A percentile compares a stretch with the other conserved stretches of the same genome.
These are phyloP conservation scores for Sialia sialis DNA, from an alignment of 2,113 vertebrate genomes.

Conservation along the genomic window DNA sequence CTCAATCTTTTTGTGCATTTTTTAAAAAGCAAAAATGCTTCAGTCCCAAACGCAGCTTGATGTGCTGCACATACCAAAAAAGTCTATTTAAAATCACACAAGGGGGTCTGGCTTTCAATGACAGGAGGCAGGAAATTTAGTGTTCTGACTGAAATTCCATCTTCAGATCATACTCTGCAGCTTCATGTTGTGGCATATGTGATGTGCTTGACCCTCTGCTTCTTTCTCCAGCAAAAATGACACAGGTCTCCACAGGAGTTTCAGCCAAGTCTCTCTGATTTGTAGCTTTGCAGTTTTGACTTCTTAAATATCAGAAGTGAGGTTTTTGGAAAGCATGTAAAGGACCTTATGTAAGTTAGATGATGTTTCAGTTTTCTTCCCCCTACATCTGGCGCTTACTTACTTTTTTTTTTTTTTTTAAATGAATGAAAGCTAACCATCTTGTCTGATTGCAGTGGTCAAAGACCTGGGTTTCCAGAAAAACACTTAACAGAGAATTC, in stretches of 20 bases:
- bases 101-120: background rate
- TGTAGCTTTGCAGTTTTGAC: background rate
- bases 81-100: slow-evolving; percentile 38
- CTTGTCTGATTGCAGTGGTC: background rate
- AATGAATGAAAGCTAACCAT: background rate
- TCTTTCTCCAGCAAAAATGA: background rate
- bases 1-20: slow-evolving; percentile 4
- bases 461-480: background rate
- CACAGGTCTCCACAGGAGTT: slow-evolving; percentile 7
- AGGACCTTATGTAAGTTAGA: background rate
- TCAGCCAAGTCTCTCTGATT: background rate
- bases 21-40: background rate
- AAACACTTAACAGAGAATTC: background rate
- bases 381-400: background rate
- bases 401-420: background rate
- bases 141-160: slow-evolving; percentile 42
- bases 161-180: background rate
- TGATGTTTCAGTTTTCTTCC: background rate
- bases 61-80: background rate
- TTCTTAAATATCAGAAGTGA: background rate
- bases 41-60: slow-evolving; percentile 36
- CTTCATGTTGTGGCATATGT: background rate
- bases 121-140: slow-evolving; percentile 35
- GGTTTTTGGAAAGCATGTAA: background rate
- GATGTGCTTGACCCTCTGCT: background rate